Percentiles rank a stretch among this genome's conserved stretches.
These are phyloP conservation scores for Uropetala carovei DNA, from an alignment of 2,888 invertebrate genomes.

Conservation along the genomic window DNA sequence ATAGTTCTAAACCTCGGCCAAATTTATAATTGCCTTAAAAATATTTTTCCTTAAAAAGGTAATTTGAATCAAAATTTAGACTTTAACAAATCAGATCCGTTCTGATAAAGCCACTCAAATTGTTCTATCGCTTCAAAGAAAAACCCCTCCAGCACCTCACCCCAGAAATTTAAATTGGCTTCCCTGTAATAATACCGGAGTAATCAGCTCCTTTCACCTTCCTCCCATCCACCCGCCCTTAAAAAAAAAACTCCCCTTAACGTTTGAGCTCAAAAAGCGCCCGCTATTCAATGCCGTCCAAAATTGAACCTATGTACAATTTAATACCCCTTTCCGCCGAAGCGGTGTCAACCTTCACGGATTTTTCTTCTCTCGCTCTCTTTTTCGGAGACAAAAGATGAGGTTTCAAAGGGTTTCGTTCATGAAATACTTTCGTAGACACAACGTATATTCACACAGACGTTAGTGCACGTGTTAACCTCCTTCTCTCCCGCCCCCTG, in stretches of 20 bases:
- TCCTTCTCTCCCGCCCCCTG: not conserved
- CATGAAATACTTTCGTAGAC: not conserved
- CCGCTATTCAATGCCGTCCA: not conserved
- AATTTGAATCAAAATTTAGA: too few relatives aligned
- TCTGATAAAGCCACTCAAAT: not conserved
- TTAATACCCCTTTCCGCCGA: not conserved
- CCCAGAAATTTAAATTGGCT: not conserved
- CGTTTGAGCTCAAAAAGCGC: not conserved
- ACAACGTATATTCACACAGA: not conserved
- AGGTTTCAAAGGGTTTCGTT: constrained; percentile 16
- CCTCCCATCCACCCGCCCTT: too few relatives aligned
- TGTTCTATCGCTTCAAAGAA: not conserved
- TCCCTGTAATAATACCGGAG: not conserved
- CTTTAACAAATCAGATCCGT: too few relatives aligned
- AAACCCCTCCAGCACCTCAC: not conserved
- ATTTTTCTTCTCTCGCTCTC: not conserved
- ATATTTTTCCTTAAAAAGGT: too few relatives aligned
- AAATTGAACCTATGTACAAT: not conserved
- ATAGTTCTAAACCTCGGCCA: too few relatives aligned
- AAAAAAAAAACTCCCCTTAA: not conserved
- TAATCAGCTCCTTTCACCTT: not conserved
- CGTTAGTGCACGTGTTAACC: not conserved
- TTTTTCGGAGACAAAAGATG: constrained; percentile 19
- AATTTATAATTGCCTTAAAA: too few relatives aligned
- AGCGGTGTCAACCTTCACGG: not conserved